A percentile compares a stretch with the other conserved stretches of the same genome.
Evolutionary conservation across 2,113 vertebrate species (phyloP).

Genomic region (Lophotis ruficrista): DNA sequence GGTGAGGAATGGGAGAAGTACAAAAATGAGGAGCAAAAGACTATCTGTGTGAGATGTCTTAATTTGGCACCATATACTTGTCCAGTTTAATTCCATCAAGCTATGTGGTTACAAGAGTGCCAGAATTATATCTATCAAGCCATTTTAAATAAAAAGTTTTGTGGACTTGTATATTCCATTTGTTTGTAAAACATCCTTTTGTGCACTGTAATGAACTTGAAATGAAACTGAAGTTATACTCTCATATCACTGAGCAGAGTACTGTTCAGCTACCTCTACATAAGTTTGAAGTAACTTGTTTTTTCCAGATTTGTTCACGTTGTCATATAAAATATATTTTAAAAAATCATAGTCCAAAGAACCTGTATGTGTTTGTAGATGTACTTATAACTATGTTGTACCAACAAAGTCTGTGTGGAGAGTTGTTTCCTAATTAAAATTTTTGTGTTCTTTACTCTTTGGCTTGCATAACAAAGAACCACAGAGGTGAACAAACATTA

Average conservation of each 20-base stretch:
- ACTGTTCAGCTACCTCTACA: conserved; percentile 78
- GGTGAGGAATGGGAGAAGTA: conserved; percentile 29
- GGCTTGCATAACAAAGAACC: conserved; percentile 34
- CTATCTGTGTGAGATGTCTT: conserved; percentile 50
- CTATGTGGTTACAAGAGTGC: conserved; percentile 49
- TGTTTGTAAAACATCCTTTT: conserved; percentile 69
- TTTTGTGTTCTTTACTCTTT: conserved; percentile 64
- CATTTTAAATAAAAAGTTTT: conserved; percentile 58
- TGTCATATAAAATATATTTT: conserved; percentile 59
- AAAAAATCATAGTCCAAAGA: conserved; percentile 63
- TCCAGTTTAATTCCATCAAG: conserved; percentile 54
- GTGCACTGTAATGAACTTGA: conserved; percentile 74
- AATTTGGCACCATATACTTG: conserved; percentile 49
- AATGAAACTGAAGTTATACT: conserved; percentile 64
- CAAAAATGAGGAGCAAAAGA: conserved; percentile 44
- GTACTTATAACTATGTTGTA: conserved; percentile 71
- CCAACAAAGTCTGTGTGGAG: conserved; percentile 62
- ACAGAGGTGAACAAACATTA: background rate
- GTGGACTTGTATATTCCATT: conserved; percentile 60
- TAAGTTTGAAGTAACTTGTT: conserved; percentile 63
- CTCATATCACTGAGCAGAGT: conserved; percentile 49
- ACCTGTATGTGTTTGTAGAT: conserved; percentile 61
- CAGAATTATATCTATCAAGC: conserved; percentile 62
- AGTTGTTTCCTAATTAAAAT: conserved; percentile 73
- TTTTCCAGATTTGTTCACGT: conserved; percentile 58